phyloP scores from a whole-genome alignment of 1,140 invertebrate genomes.

The Eurosta solidaginis region DNA sequence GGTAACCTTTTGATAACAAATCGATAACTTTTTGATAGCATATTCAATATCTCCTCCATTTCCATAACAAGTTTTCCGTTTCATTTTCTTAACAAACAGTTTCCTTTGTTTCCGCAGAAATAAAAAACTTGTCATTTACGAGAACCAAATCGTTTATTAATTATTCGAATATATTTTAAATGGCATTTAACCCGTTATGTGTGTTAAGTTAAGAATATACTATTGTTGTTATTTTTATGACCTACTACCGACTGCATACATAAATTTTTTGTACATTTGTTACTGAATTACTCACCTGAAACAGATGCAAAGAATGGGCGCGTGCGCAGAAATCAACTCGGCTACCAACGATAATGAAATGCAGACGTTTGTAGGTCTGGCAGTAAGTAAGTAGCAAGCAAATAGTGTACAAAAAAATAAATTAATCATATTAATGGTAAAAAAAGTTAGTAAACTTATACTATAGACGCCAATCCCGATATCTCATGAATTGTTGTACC shows the following conservation, averaged over 20 bases:
- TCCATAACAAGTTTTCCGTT: no score
- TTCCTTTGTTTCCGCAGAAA: no score
- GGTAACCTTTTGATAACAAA: no score
- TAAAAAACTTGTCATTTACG: not conserved
- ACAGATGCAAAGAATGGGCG: not conserved
- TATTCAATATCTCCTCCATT: no score
- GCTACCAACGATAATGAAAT: not conserved
- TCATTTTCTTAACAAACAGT: no score
- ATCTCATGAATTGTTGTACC: no score
- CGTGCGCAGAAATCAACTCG: conserved; percentile 16
- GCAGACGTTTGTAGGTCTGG: no score
- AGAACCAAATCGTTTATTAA: not conserved
- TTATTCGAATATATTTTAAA: not conserved
- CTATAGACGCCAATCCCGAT: no score
- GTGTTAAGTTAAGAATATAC: not conserved
- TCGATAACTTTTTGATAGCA: no score
- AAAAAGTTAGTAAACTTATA: not conserved
- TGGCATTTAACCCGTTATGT: not conserved
- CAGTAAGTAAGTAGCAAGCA: not conserved
- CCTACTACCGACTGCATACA: no score
- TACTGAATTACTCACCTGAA: not conserved
- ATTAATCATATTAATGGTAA: not conserved
- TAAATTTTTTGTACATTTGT: not conserved
- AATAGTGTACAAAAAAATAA: not conserved
- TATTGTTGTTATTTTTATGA: no score